phyloP scores from a whole-genome alignment of 2,888 invertebrate species.

The Teleiodes luculella region DNA sequence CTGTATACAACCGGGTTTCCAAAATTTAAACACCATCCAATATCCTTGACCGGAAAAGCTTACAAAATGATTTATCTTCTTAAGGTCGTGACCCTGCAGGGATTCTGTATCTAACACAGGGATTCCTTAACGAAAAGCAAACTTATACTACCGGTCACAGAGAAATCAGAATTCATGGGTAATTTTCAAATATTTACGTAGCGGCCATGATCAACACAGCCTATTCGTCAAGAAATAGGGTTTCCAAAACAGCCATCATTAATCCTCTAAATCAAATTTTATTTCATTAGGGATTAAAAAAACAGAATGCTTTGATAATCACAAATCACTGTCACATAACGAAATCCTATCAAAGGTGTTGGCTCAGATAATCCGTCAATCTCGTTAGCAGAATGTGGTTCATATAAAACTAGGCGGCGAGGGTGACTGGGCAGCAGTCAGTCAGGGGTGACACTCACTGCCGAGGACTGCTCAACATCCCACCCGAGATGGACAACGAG shows the following conservation, averaged over 20 bases:
- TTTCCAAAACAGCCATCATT: slow-evolving; percentile 3
- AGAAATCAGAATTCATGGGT: too few relatives aligned
- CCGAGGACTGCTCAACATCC: slow-evolving; percentile 70
- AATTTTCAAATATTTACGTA: too few relatives aligned
- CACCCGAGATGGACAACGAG: slow-evolving; percentile 55
- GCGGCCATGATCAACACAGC: too few relatives aligned
- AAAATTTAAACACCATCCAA: too few relatives aligned
- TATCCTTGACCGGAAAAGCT: too few relatives aligned
- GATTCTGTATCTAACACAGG: too few relatives aligned
- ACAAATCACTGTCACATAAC: slow-evolving; percentile 59
- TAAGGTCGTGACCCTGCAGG: too few relatives aligned
- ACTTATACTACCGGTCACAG: too few relatives aligned
- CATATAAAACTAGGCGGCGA: slow-evolving; percentile 54
- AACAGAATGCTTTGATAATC: slow-evolving; percentile 35
- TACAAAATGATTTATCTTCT: too few relatives aligned
- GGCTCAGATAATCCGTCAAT: slow-evolving; percentile 62
- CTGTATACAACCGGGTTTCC: too few relatives aligned
- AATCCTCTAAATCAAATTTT: slow-evolving; percentile 18
- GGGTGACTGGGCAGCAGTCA: slow-evolving; percentile 54
- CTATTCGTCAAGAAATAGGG: too few relatives aligned
- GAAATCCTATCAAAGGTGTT: slow-evolving; percentile 69
- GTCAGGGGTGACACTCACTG: slow-evolving; percentile 66
- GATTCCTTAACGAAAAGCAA: too few relatives aligned
- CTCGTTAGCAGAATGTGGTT: slow-evolving; percentile 48
- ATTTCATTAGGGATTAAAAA: slow-evolving; percentile 24